Evolutionary conservation across 2,797 vertebrate species (phyloP), one percentile per base, ranked within the genome.

Genomic region (Ficedula albicollis): DNA sequence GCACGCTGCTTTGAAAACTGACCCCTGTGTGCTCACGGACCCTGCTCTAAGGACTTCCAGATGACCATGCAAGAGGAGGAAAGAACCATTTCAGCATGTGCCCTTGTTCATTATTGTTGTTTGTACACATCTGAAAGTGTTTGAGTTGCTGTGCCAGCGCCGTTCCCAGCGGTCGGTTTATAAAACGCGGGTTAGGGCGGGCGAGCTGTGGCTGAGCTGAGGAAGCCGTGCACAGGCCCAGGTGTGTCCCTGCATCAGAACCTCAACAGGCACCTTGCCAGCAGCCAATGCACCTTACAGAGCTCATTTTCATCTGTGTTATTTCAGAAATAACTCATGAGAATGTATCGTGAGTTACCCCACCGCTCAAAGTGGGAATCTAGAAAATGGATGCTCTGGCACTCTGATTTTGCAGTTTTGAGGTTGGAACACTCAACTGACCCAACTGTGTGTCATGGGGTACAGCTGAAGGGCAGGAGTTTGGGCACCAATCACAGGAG

Each of bases 101-200:
- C 96, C 94, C 96, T 72, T 13, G 85, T 83, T 96, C 89, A 20
- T 95, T 96, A 88, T 66, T 93, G 95, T 96, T 97, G 95, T 97
- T 97, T 94, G 95, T 96, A 96, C 93, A 86, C 97, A 97, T 97
- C 97, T 97, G 97, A 95, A 96, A 97, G 97, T 34, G 56, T 94
- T 97, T 97, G 91, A 84, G 79, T 52, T 11, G 91, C 88, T 27
- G 52, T n/a, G 76, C 2, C 73, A 10, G 91, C 17, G 72, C 95
- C 34, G 84, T 26, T 93, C 82, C 41, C 96, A 88, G 95, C 63
- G 13, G n/a, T 34, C 13, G 63, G 68, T 68, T 79, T 58, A 39
- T 43, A 74, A 93, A 89, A 46, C 36, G 58, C 11, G 56, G 34
- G 18, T 34, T 30, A 46, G 63, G 85, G 77, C 1, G 19, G 79